Evolutionary conservation across 2,888 invertebrate genomes (phyloP), one percentile per base, ranked within the genome.

Genomic region (Xestoiulus laeticollis): DNA sequence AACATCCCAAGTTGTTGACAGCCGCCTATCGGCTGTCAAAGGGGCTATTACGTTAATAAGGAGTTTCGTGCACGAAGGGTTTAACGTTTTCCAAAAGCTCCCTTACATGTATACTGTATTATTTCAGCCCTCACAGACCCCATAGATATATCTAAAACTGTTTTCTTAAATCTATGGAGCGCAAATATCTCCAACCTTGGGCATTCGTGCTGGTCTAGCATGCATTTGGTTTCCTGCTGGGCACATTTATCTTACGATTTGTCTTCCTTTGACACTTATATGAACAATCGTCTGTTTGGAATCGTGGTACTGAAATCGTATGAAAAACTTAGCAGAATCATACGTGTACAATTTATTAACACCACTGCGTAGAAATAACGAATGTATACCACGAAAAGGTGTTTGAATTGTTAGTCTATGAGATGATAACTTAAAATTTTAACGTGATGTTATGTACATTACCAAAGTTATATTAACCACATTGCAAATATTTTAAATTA

Each of bases 1-100:
- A 32, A 78, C 78, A 78, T 78, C 78, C 78, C 78, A 78, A 38
- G 78, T 32, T 30, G 78, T 30, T 78, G 78, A 78, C 78, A 78
- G 78, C 78, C 30, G 78, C 78, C 78, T 78, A 78, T 78, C 78
- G 78, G 30, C 78, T 78, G 78, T 78, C 78, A 78, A 78, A 78
- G 30, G 78, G 16, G 78, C 78, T 30, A 78, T 78, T 78, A 78
- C 78, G 78, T 78, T 78, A 78, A 78, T 78, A 78, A 78, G 78
- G 78, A 78, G 78, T 78, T 78, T 78, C 14, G 78, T 78, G 78
- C 30, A 26, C 78, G 78, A 78, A 30, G 78, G 30, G 78, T 30
- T 78, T 78, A 68, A 48, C 30, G 14, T 30, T 78, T 16, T 78
- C 30, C 78, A 32, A 78, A 30, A 30, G 30, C 30, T 16, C 26